phyloP scores from a whole-genome alignment of 2,113 vertebrate species.

The Perca flavescens region DNA sequence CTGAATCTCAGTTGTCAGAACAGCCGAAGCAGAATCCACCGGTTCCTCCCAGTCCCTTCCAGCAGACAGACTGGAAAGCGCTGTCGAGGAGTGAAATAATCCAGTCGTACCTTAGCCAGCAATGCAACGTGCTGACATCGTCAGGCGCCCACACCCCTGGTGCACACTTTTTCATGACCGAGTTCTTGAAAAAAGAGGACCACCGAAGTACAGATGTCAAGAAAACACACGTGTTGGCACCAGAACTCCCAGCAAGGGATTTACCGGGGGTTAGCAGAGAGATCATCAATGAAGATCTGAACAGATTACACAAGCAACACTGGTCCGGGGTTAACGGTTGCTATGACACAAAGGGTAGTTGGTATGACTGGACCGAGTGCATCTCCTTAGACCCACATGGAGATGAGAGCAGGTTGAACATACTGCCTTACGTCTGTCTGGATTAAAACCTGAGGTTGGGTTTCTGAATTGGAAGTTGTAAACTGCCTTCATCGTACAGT shows the following conservation, averaged over 20 bases:
- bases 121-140: conserved; percentile 92
- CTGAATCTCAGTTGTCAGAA: conserved; percentile 86
- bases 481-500: conserved; percentile 7
- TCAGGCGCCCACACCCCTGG: conserved; percentile 89
- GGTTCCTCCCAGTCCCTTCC: conserved; percentile 88
- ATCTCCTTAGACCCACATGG: conserved; percentile 93
- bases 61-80: conserved; percentile 96
- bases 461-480: conserved; percentile 23
- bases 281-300: conserved; percentile 86
- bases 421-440: conserved; percentile 96
- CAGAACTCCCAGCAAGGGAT: conserved; percentile 81
- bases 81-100: conserved; percentile 93
- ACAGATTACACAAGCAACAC: conserved; percentile 86
- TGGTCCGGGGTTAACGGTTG: conserved; percentile 98
- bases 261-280: conserved; percentile 90
- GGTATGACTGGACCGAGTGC: conserved; percentile 98
- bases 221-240: conserved; percentile 86
- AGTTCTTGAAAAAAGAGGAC: conserved; percentile 91
- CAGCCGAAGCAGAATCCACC: conserved; percentile 84
- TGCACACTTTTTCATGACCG: conserved; percentile 90
- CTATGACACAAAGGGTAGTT: conserved; percentile 92
- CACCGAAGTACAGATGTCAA: conserved; percentile 83
- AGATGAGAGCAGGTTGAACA: conserved; percentile 91
- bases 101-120: conserved; percentile 93
- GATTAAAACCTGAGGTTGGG: conserved; percentile 83